These are phyloP conservation scores for Hypsibius dujardini DNA, from an alignment of 1,140 invertebrate genomes.

Conservation along the genomic window DNA sequence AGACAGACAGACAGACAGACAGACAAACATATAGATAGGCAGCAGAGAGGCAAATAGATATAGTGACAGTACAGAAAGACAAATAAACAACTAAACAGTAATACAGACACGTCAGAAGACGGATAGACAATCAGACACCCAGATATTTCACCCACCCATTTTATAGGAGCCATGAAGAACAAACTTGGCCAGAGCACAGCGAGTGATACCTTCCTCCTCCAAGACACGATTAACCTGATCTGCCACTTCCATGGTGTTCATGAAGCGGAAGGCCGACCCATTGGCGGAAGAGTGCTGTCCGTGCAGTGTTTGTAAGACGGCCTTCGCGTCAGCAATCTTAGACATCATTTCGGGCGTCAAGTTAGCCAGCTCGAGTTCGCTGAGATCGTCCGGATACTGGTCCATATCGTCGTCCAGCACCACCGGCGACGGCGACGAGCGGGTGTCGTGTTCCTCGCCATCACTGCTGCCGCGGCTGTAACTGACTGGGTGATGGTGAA, in stretches of 20 bases:
- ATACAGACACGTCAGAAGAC: too few species aligned
- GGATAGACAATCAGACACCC: too few species aligned
- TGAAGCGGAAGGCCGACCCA: neutral
- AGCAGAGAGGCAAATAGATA: too few species aligned
- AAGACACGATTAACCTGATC: conserved; percentile 6
- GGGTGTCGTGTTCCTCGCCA: neutral
- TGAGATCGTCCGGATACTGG: neutral
- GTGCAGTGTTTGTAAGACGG: neutral
- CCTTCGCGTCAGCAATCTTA: conserved; percentile 15
- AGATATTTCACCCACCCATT: too few species aligned
- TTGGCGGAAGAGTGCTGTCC: neutral
- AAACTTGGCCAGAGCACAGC: conserved; percentile 11
- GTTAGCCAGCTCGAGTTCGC: conserved; percentile 2
- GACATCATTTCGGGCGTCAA: conserved; percentile 9
- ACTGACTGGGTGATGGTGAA: neutral
- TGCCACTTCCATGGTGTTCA: conserved; percentile 1
- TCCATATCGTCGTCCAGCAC: neutral
- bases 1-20: too few species aligned
- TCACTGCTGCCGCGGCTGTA: neutral
- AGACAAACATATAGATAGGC: too few species aligned
- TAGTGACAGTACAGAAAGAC: too few species aligned
- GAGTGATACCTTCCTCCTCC: conserved; percentile 14
- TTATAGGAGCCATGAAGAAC: conserved; percentile 4
- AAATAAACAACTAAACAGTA: too few species aligned
- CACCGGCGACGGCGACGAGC: neutral